phyloP scores from a whole-genome alignment of 1,140 invertebrate species.

The Caerostris extrusa region DNA sequence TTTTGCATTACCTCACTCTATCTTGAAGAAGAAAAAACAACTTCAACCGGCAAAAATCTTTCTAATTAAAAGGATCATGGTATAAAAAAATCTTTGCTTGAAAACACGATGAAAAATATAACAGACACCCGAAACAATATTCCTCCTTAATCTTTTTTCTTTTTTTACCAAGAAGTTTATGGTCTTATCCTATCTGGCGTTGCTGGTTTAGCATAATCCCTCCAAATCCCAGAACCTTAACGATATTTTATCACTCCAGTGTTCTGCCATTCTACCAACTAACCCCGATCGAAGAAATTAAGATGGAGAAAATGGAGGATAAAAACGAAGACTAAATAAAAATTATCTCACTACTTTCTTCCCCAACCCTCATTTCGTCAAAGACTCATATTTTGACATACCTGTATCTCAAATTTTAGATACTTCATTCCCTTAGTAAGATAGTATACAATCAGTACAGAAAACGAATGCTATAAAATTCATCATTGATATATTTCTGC shows the following conservation, averaged over 20 bases:
- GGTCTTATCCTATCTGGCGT: neutral
- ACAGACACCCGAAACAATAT: neutral
- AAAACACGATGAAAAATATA: neutral
- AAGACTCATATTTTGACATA: no score
- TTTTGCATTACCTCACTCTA: no score
- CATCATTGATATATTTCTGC: no score
- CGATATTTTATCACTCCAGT: neutral
- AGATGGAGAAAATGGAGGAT: neutral
- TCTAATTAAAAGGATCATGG: neutral
- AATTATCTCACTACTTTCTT: neutral
- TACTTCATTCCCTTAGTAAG: no score
- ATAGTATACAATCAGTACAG: no score
- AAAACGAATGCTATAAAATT: no score
- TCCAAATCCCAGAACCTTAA: neutral
- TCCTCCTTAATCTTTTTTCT: neutral
- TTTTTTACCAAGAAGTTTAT: neutral
- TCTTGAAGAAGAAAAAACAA: no score
- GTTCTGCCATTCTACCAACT: neutral
- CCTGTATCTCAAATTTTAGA: no score
- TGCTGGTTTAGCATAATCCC: neutral
- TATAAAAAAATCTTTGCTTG: neutral
- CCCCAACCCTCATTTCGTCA: neutral
- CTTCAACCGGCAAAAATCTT: neutral
- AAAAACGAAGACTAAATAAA: neutral
- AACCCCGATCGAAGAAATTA: constrained; percentile 32